Evolutionary conservation across 2,797 vertebrate genomes (phyloP).

Genomic region (Gorsachius magnificus): DNA sequence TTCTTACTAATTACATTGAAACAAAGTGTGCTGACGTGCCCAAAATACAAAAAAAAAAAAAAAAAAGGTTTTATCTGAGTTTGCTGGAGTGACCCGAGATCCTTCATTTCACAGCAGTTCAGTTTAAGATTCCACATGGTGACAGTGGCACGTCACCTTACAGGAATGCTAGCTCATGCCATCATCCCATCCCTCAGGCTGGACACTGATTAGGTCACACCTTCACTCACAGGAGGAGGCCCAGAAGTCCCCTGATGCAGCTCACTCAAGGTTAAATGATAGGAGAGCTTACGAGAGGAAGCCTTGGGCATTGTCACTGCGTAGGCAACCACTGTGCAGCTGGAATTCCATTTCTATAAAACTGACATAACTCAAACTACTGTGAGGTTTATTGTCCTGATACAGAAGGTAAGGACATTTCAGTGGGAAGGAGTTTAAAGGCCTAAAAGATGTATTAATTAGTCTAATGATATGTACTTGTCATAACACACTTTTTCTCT

Average conservation of each 20-base stretch:
- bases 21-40: neutral
- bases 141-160: neutral
- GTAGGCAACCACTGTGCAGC: neutral
- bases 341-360: constrained; percentile 1
- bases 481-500: neutral
- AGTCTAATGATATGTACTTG: neutral
- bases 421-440: neutral
- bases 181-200: neutral
- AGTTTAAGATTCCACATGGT: neutral
- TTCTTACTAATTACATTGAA: neutral
- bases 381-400: neutral
- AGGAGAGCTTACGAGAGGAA: neutral
- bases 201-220: neutral
- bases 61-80: neutral
- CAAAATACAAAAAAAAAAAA: neutral
- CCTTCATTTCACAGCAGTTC: neutral
- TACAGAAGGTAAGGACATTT: neutral
- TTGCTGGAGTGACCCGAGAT: neutral
- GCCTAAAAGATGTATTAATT: neutral
- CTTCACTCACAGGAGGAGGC: neutral
- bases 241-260: neutral
- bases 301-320: neutral
- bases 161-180: neutral
- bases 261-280: neutral
- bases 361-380: neutral